Percentiles rank a stretch among this genome's conserved stretches.
Evolutionary conservation across 2,113 vertebrate genomes (phyloP).

Genomic region (Charina bottae): DNA sequence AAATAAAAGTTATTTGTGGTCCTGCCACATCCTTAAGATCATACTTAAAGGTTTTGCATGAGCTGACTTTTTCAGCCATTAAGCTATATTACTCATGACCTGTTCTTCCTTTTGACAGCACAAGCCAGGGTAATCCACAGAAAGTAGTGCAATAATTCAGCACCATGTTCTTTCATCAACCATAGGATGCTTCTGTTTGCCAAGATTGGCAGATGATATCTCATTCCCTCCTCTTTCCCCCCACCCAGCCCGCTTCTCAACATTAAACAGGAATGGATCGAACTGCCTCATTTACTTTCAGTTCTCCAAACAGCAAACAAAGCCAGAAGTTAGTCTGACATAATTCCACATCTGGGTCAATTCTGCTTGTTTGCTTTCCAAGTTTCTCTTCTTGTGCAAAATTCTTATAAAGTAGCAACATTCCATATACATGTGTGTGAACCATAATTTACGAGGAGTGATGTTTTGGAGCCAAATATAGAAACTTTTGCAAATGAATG

Average conservation of each 20-base stretch:
- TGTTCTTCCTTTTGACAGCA: not conserved
- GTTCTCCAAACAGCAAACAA: conserved; percentile 7
- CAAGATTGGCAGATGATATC: not conserved
- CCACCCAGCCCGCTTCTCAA: not conserved
- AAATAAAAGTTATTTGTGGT: not conserved
- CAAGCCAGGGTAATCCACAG: not conserved
- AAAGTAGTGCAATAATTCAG: not conserved
- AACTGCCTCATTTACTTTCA: conserved; percentile 8
- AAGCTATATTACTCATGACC: not conserved
- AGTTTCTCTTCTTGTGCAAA: not conserved
- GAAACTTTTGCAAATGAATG: conserved; percentile 58
- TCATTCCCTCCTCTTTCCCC: not conserved
- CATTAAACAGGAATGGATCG: not conserved
- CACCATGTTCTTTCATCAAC: not conserved
- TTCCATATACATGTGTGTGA: not conserved
- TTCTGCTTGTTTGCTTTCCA: not conserved
- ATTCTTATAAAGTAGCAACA: not conserved
- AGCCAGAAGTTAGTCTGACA: not conserved
- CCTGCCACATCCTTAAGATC: not conserved
- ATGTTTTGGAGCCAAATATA: conserved; percentile 43
- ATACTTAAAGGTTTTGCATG: not conserved
- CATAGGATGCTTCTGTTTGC: not conserved
- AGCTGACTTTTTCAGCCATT: not conserved
- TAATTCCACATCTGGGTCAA: not conserved
- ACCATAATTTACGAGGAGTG: conserved; percentile 30